These are phyloP conservation scores for Hermaeophaga mercurialis DNA, from an alignment of 2,888 invertebrate species.

Conservation along the genomic window DNA sequence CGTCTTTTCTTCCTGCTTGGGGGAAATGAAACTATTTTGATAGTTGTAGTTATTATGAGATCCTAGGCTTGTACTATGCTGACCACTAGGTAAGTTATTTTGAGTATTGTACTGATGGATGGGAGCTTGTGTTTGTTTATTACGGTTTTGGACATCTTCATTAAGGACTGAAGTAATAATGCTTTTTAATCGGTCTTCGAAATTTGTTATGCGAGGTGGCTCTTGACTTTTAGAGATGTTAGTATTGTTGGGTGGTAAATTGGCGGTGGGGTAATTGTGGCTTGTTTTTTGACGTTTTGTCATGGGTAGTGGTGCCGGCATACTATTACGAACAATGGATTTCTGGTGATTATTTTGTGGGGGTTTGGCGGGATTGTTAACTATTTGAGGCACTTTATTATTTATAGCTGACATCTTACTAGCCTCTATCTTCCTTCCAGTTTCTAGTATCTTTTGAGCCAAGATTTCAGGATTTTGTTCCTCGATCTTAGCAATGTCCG, in stretches of 20 bases:
- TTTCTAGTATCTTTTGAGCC: constrained; percentile 88
- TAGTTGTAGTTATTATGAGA: constrained; percentile 37
- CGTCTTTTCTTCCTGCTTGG: constrained; percentile 48
- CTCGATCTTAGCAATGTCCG: constrained; percentile 87
- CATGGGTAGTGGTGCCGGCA: constrained; percentile 52
- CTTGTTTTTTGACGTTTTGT: constrained; percentile 52
- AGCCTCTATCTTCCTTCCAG: constrained; percentile 87
- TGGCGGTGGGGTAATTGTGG: constrained; percentile 37
- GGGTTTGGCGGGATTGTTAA: constrained; percentile 28
- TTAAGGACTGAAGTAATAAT: constrained; percentile 86
- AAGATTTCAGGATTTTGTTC: constrained; percentile 90
- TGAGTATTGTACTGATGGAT: constrained; percentile 27
- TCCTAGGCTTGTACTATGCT: constrained; percentile 33
- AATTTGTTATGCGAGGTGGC: constrained; percentile 84
- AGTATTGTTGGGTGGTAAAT: constrained; percentile 24
- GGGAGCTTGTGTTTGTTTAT: constrained; percentile 49
- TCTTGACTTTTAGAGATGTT: constrained; percentile 62
- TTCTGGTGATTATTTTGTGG: constrained; percentile 37
- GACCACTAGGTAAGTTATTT: constrained; percentile 22
- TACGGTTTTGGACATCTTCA: constrained; percentile 73
- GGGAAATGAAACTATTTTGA: constrained; percentile 41
- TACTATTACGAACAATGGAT: constrained; percentile 48
- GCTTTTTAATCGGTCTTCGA: constrained; percentile 87
- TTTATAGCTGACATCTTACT: constrained; percentile 64
- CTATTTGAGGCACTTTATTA: constrained; percentile 37